Conservation (phyloP, 2,113 vertebrate species). For the Burhinus oedicnemus region DNA sequence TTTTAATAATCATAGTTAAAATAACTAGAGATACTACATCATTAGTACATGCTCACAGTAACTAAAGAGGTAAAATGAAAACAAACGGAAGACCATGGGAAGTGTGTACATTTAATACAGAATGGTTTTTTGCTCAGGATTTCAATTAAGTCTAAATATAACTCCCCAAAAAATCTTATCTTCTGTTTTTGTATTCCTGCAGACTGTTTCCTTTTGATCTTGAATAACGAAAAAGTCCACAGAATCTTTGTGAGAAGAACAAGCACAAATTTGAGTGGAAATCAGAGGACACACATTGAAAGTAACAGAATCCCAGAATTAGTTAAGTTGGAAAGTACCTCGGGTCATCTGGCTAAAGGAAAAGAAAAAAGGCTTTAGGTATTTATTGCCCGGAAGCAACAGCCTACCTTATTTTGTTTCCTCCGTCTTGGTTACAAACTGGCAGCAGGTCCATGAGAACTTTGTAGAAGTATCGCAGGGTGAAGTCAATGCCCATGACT, state of each 20-base stretch:
- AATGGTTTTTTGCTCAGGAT: not conserved
- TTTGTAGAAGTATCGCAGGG: conserved; percentile 96
- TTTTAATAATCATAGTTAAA: not conserved
- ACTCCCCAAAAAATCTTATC: not conserved
- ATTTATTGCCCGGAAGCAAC: not conserved
- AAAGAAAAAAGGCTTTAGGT: no score
- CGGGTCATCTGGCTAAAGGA: not conserved
- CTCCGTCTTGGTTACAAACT: conserved; percentile 95
- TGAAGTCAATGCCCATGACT: conserved; percentile 98
- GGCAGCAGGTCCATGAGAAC: conserved; percentile 94
- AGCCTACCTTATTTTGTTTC: conserved; percentile 93
- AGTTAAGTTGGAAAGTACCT: not conserved
- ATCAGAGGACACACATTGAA: not conserved
- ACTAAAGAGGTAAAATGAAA: not conserved
- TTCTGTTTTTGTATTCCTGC: not conserved
- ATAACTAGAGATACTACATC: not conserved
- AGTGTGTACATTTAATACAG: not conserved
- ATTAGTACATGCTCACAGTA: not conserved
- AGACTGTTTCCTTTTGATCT: not conserved
- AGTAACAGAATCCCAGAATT: not conserved
- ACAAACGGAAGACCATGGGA: not conserved
- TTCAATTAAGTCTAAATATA: not conserved
- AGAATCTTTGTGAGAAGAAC: not conserved
- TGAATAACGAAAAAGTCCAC: not conserved
- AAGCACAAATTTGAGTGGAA: not conserved